phyloP scores from a whole-genome alignment of 2,113 vertebrate genomes.

The Ibidorhyncha struthersii region DNA sequence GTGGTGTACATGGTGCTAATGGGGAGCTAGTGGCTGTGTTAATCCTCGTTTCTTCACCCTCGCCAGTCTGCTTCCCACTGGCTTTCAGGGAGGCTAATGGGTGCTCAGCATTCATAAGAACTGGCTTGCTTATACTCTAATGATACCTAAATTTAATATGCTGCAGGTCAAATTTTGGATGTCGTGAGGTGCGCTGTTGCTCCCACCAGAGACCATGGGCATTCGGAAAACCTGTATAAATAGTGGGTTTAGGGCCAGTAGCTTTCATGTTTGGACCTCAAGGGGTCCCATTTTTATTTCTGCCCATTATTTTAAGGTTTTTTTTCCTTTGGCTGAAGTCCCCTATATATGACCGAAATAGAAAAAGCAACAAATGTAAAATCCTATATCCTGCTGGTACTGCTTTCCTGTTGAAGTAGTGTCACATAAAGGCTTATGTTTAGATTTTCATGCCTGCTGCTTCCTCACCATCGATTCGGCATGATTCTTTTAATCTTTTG shows the following conservation, averaged over 20 bases:
- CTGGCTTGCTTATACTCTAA: background rate
- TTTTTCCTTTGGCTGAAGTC: background rate
- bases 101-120: background rate
- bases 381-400: background rate
- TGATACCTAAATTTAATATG: background rate
- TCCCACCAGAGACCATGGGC: background rate
- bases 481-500: background rate
- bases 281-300: background rate
- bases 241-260: background rate
- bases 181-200: background rate
- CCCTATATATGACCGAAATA: background rate
- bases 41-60: background rate
- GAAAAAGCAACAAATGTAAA: background rate
- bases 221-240: background rate
- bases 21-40: background rate
- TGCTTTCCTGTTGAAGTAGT: background rate
- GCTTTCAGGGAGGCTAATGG: background rate
- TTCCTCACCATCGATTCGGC: background rate
- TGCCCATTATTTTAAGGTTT: background rate
- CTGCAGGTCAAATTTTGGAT: background rate
- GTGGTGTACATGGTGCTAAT: background rate
- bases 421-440: background rate
- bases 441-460: background rate
- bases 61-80: background rate
- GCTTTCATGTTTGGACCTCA: background rate